Evolutionary conservation across 2,888 invertebrate genomes (phyloP).

Genomic region (Drosophila differens): DNA sequence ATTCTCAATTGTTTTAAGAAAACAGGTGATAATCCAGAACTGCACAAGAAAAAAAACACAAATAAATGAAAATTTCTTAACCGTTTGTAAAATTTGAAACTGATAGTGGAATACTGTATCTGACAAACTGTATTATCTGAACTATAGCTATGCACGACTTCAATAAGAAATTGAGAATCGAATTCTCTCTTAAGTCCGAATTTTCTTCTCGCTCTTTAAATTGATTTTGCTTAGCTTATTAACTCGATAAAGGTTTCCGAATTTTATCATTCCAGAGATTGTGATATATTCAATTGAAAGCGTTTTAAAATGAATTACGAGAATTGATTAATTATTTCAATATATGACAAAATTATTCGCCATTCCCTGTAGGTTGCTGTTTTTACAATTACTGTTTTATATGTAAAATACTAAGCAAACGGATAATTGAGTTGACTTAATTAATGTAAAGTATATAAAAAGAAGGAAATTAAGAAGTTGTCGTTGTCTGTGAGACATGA

Average conservation of each 20-base stretch:
- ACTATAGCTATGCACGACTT: too few relatives aligned
- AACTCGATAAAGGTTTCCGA: neutral
- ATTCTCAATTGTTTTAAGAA: rapidly evolving
- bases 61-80: neutral
- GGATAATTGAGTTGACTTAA: neutral
- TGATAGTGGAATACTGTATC: too few relatives aligned
- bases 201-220: neutral
- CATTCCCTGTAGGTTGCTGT: neutral
- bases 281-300: neutral
- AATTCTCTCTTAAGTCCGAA: neutral
- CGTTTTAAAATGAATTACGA: neutral
- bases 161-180: too few relatives aligned
- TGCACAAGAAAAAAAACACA: neutral
- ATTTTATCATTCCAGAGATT: neutral
- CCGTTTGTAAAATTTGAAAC: too few relatives aligned
- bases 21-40: neutral
- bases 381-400: neutral
- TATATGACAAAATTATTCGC: too few relatives aligned
- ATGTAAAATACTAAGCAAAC: neutral
- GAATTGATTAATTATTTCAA: neutral
- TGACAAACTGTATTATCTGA: too few relatives aligned
- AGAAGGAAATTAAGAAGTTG: neutral
- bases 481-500: too few relatives aligned
- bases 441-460: neutral
- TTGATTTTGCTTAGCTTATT: neutral